Evolutionary conservation across 53 echinoderm and acorn worm species (phyloP), one percentile per base, ranked within the genome.

Genomic region (Pentamera pediparva): DNA sequence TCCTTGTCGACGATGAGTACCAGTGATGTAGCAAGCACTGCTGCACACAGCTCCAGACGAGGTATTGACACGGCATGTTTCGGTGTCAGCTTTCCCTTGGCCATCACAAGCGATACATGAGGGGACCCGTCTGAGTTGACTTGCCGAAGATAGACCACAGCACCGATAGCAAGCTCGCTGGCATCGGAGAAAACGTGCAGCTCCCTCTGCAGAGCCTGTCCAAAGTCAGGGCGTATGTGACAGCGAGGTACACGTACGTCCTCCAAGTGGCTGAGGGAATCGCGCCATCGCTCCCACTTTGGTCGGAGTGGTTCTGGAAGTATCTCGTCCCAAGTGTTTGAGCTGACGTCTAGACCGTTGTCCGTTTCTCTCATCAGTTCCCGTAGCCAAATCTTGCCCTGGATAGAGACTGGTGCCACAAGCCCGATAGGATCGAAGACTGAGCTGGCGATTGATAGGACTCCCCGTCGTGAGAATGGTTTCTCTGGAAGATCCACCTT

Each of bases 121-220:
- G 75, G 67, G 35, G 3, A 19, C 22, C 39, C 20, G 13, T 62
- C 65, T n/a, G 27, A 32, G n/a, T n/a, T n/a, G n/a, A 72, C 36
- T 6, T 63, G 69, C 52, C 45, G 37, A 31, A 83, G 40, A 39
- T 85, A 78, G 32, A 69, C 79, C 31, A 64, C 85, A 2, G 85
- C 79, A 30, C 79, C 75, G n/a, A 85, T 79, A 3, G 75, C 79
- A 28, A 74, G 41, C 21, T 85, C 85, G 32, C 75, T 79, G 19
- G 85, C 85, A 67, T 85, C 85, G 21, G 75, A 85, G 41, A 74
- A 85, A 13, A 85, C 65, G 31, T 65, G 41, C 41, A 79, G 38
- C 39, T 39, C 38, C 26, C 67, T 41, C 4, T 32, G 50, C 3
- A 31, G 38, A 18, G 22, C 19, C 5, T 33, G 61, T 34, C 61